Evolutionary conservation across 1,140 invertebrate species (phyloP).

Genomic region (Melanaphis sacchari): DNA sequence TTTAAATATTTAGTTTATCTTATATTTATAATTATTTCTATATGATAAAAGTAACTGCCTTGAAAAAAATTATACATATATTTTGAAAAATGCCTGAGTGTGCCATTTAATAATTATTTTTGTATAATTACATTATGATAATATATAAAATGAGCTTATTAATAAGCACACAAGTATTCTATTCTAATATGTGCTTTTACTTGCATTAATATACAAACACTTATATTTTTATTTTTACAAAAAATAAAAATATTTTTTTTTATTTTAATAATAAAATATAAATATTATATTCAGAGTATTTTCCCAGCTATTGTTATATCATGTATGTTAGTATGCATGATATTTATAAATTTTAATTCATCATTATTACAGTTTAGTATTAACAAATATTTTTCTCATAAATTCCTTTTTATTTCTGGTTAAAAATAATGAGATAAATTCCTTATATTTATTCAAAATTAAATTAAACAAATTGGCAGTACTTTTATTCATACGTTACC

Average conservation of each 20-base stretch:
- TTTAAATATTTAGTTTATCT: conserved; percentile 51
- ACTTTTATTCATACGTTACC: conserved; percentile 27
- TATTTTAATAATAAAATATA: neutral
- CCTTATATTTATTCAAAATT: neutral
- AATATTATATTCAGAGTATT: neutral
- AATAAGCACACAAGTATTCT: neutral
- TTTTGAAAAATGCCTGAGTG: neutral
- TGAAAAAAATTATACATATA: neutral
- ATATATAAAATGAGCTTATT: neutral
- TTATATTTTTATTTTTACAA: too few species aligned
- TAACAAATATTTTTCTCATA: neutral
- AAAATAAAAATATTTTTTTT: conserved; percentile 20
- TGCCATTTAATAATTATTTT: conserved; percentile 9
- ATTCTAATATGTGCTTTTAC: neutral
- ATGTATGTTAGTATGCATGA: neutral
- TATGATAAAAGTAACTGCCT: conserved; percentile 36
- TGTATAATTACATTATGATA: neutral
- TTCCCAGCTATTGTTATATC: neutral
- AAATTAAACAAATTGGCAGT: neutral
- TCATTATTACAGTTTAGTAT: neutral
- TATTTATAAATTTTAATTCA: neutral
- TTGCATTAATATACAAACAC: neutral
- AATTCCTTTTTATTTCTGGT: neutral
- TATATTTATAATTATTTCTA: conserved; percentile 24
- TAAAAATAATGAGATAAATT: too few species aligned